Evolutionary conservation across 1,140 invertebrate genomes (phyloP), one percentile per base, ranked within the genome.

Genomic region (Diuraphis noxia): DNA sequence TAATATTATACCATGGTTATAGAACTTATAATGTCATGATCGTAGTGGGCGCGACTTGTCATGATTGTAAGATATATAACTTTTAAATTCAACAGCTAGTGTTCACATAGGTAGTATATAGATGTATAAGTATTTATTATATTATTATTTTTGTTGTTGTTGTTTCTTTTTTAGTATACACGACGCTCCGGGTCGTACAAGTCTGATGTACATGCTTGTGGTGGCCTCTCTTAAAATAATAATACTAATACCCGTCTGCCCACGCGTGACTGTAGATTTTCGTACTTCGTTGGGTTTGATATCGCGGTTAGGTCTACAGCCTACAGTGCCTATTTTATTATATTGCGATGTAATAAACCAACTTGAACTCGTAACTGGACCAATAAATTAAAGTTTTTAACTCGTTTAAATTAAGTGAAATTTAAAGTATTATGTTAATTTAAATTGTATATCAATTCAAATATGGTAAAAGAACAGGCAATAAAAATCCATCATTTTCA

Each of bases 11-110:
- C 56, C 56, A 5, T 13, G 56, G n/a, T 72, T n/a, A 72, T n/a
- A 72, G 56, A 72, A 72, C 56, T 72, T 72, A 72, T n/a, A 63
- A 63, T 72, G 56, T 72, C 56, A 72, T 72, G 56, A 72, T 72
- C 56, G 56, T 30, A 30, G 56, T 72, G n/a, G 56, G 56, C 30
- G 56, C 30, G 30, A 72, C 56, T 72, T n/a, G n/a, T 72, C 30
- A 13, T 72, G 56, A 72, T 72, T 72, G n/a, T 72, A 63, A 30
- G 30, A n/a, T 63, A 63, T 17, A 17, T 63, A 63, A 63, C 56
- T 63, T 63, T 63, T 63, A n/a, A n/a, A 63, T 13, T 46, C 0
- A 5, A 17, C 30, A n/a, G n/a, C n/a, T n/a, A n/a, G 0, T 17
- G 56, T 17, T 6, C 56, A 72, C 56, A 72, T n/a, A n/a, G 56